Evolutionary conservation across 2,797 vertebrate species (phyloP).

Genomic region (Champsocephalus esox): DNA sequence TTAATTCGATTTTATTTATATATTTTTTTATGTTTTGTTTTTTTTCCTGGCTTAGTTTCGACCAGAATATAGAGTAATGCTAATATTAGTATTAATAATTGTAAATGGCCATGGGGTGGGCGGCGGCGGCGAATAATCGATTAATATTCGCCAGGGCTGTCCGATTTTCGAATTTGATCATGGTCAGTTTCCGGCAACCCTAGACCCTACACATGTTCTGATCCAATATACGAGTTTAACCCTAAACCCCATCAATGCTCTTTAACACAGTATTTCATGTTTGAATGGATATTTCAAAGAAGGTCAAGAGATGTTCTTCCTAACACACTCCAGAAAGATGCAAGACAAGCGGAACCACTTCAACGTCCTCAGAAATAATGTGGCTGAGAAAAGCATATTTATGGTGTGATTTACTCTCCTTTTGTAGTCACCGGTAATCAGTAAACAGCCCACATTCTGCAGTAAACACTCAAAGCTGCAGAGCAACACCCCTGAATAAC

Average conservation of each 20-base stretch:
- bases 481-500: constrained; percentile 48
- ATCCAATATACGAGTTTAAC: not conserved
- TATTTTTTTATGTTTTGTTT: too few species aligned
- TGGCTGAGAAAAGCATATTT: constrained; percentile 22
- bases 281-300: constrained; percentile 24
- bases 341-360: constrained; percentile 26
- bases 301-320: constrained; percentile 24
- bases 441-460: constrained; percentile 57
- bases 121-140: too few species aligned
- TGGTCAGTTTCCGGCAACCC: too few species aligned
- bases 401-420: constrained; percentile 50
- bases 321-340: constrained; percentile 22
- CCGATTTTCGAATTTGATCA: too few species aligned
- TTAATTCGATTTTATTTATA: too few species aligned
- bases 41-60: too few species aligned
- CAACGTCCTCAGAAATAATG: constrained; percentile 31
- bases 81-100: too few species aligned
- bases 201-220: not conserved
- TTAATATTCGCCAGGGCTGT: too few species aligned
- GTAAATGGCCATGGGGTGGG: too few species aligned
- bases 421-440: constrained; percentile 60
- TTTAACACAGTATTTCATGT: not conserved
- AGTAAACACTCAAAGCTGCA: constrained; percentile 46
- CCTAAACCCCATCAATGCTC: not conserved
- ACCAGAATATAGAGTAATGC: too few species aligned